Evolutionary conservation across 2,113 vertebrate species (phyloP), one percentile per base, ranked within the genome.

Genomic region (Brachyhypopomus gauderio): DNA sequence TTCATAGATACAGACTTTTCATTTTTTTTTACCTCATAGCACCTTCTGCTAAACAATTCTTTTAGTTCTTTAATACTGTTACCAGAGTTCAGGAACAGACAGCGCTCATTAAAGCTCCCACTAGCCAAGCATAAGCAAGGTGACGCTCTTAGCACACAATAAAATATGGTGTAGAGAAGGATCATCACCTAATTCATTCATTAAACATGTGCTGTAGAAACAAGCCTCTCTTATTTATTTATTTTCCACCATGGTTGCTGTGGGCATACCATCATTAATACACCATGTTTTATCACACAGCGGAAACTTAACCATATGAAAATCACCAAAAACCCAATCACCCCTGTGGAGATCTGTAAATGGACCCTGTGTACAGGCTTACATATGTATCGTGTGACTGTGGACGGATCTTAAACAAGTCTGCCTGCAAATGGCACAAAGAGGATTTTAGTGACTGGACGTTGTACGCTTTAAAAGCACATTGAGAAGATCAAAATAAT

Each of bases 391-490:
- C 84, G 81, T 83, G 87, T 84, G 83, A 79, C 56, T 85, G 20
- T 66, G 78, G 7, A 81, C 89, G 86, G 88, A 93, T 1, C 89
- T 91, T 93, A 92, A 93, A 87, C 89, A 92, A 88, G 91, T 93
- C 89, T 89, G n/a, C 91, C 93, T 93, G 92, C 88, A 84, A 92
- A 89, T 87, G 83, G 90, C 85, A 92, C 88, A 92, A 89, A 84
- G 91, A 71, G 83, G 48, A 60, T 60, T 77, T 72, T 11, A 78
- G 9, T 75, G 75, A 38, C 59, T 60, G 22, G 22, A 56, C 71
- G 71, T 67, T 23, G 5, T 2, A n/a, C 4, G 16, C 5, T 73
- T 36, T n/a, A 30, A 73, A 63, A 1, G 56, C 20, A 81, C 48
- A 67, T 66, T 64, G 0, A 25, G 12, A 72, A 84, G 22, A 76